Evolutionary conservation across 2,888 invertebrate species (phyloP).

Genomic region (Limnephilus auricula): DNA sequence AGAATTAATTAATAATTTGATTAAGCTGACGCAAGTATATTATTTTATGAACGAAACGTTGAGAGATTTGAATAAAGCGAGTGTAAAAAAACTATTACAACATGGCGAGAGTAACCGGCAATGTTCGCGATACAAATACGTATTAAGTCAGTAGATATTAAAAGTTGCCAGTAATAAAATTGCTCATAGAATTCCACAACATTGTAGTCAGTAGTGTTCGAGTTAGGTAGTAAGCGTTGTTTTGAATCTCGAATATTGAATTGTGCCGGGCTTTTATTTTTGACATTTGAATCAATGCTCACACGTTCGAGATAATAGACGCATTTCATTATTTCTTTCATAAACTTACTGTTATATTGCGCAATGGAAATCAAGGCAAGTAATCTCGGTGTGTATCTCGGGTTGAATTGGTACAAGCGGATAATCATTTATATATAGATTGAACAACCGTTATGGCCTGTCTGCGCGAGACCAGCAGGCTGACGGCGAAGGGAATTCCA

Average conservation of each 20-base stretch:
- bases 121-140: not conserved
- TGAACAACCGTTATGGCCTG: conserved; percentile 64
- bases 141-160: not conserved
- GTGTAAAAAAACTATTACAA: not conserved
- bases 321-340: conserved; percentile 55
- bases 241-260: conserved; percentile 10
- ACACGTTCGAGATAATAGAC: conserved; percentile 47
- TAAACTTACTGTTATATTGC: conserved; percentile 56
- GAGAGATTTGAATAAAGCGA: not conserved
- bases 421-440: conserved; percentile 65
- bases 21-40: not conserved
- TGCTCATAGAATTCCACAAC: not conserved
- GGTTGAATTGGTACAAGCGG: conserved; percentile 57
- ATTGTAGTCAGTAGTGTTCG: not conserved
- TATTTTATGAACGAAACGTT: not conserved
- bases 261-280: conserved; percentile 43
- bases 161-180: not conserved
- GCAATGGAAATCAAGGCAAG: conserved; percentile 61
- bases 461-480: not conserved
- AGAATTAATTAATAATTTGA: conserved; percentile 25
- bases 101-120: not conserved
- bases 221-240: not conserved
- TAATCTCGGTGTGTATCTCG: conserved; percentile 60
- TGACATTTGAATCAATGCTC: conserved; percentile 52
- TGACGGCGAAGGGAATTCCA: not conserved